Evolutionary conservation across 2,888 invertebrate genomes (phyloP), one percentile per base, ranked within the genome.

Genomic region (Epinotia ramella): DNA sequence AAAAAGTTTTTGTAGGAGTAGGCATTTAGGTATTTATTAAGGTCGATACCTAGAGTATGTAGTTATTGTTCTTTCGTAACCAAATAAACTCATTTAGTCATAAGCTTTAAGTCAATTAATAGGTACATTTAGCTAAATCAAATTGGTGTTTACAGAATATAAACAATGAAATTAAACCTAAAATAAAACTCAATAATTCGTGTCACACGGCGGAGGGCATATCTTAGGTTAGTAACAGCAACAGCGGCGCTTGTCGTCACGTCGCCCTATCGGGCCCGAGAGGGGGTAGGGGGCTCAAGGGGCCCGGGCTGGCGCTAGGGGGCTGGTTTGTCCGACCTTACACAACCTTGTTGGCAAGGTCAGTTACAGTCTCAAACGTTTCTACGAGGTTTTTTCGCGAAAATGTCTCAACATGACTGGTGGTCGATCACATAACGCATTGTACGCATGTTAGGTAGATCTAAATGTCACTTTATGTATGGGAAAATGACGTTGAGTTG

Each of bases 301-400:
- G 70, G 49, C 62, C 46, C 53, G 33, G 46, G 60, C 40, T 40
- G 40, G 40, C 7, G 44, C 57, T 73, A 64, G 73, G 73, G 73
- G 63, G 73, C 73, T 68, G 73, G 63, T 53, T 69, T 68, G 64
- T 59, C 69, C 69, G 74, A 74, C 74, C 74, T 74, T 74, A 74
- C 57, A 49, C 74, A 74, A 74, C 74, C 74, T 74, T 74, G 63
- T 73, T 56, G 69, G 64, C 64, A 74, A 74, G 74, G 74, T 74
- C 74, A 74, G 74, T 64, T 74, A 57, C 69, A 46, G 68, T 59
- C 57, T 69, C 24, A 70, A 53, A 67, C 67, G 46, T 46, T n/a
- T 46, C 46, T 69, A 49, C 28, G n/a, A 24, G 20, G 20, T 46
- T 69, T 46, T 68, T 69, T 69, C 69, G 20, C 44, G 24, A 20